Evolutionary conservation across 2,797 vertebrate genomes (phyloP), one percentile per base, ranked within the genome.

Genomic region (Sitta carolinensis): DNA sequence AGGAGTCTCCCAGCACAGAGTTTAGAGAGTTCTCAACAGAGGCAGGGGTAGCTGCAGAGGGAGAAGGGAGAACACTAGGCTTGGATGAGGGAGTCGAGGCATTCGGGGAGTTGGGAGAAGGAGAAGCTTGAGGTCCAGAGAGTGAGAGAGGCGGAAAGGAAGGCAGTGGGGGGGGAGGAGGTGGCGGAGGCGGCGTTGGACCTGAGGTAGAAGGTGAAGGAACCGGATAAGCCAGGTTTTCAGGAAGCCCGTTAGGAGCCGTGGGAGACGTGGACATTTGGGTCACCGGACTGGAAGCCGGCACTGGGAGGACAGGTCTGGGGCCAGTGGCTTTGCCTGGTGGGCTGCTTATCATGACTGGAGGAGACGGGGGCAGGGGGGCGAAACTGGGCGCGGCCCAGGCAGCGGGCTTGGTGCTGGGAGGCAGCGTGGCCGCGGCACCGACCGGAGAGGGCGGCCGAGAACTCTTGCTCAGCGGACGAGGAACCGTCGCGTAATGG

Each of bases 31-130:
- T 98, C 98, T 98, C 98, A 98, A 97, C 94, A 98, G 97, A 98
- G 98, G 98, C 98, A 96, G 98, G 98, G 98, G 98, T 98, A 97
- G 98, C 99, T 99, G 99, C 98, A 99, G 98, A 99, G 98, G 99
- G 99, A 99, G 98, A 99, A 98, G 99, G 99, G 98, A 99, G 98
- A 99, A 99, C 98, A 98, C 98, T 98, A 98, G 99, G 98, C 98
- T 99, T 99, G 99, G 98, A 98, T 98, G 98, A 98, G 98, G 98
- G 98, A 98, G 98, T 98, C 55, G 98, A 98, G 98, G 98, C 96
- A 98, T 98, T 96, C 96, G 97, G 98, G 97, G 98, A 97, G 96
- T 97, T 96, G 89, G 98, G 98, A 97, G 98, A 98, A 95, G 97
- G 89, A 93, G 97, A 94, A 91, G 97, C 96, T 97, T 97, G 98